Conservation (phyloP, 2,888 invertebrate species). For the Pycnomerus fuliginosus region DNA sequence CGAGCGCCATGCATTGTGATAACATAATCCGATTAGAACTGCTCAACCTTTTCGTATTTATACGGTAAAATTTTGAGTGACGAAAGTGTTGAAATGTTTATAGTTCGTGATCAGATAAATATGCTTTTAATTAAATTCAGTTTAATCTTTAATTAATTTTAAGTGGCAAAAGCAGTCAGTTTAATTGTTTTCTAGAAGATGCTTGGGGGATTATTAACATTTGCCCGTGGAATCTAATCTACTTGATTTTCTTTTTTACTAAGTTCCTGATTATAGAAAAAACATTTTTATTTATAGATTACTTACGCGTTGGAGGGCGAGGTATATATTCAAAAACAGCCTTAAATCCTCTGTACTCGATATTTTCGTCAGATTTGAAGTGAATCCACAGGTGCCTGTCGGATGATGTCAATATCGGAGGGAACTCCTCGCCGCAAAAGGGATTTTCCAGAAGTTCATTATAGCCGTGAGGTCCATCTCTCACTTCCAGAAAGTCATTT, state of each 20-base stretch:
- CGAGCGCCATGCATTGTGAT: too few relatives aligned
- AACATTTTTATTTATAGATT: too few relatives aligned
- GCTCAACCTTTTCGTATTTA: too few relatives aligned
- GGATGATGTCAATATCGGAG: constrained; percentile 70
- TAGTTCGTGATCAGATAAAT: too few relatives aligned
- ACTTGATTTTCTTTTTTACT: too few relatives aligned
- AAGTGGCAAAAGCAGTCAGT: neutral
- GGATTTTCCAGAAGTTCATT: constrained; percentile 62
- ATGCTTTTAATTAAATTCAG: neutral
- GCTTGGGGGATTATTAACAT: too few relatives aligned
- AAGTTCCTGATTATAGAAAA: too few relatives aligned
- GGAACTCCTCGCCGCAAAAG: constrained; percentile 72
- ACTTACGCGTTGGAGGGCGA: constrained; percentile 61
- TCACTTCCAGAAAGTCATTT: constrained; percentile 79
- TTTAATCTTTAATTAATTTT: neutral
- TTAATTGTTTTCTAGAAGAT: neutral
- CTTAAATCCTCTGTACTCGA: constrained; percentile 76
- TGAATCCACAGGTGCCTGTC: constrained; percentile 75
- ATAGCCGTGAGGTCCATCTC: constrained; percentile 80
- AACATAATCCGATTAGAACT: too few relatives aligned
- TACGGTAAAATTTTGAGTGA: too few relatives aligned
- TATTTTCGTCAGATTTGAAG: constrained; percentile 78
- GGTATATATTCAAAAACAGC: constrained; percentile 71
- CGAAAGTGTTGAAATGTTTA: too few relatives aligned
- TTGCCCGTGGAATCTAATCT: too few relatives aligned